phyloP scores from a whole-genome alignment of 2,888 invertebrate genomes.

The Agrochola macilenta region DNA sequence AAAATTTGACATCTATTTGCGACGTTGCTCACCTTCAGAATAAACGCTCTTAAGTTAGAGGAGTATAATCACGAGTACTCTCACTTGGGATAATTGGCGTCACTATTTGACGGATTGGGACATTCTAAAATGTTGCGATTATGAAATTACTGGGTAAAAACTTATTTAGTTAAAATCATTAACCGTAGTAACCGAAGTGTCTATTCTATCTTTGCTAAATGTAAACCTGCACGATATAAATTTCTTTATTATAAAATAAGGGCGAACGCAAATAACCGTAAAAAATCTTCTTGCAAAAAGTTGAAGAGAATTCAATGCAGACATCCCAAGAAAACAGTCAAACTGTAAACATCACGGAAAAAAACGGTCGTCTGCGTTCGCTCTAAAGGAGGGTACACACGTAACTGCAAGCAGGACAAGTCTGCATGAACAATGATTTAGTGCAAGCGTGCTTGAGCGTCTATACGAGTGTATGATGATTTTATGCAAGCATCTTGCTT shows the following conservation, averaged over 20 bases:
- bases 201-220: slow-evolving; percentile 15
- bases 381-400: too few relatives aligned
- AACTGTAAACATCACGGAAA: not conserved
- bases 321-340: not conserved
- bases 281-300: not conserved
- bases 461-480: too few relatives aligned
- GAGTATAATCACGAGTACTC: not conserved
- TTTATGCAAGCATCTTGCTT: too few relatives aligned
- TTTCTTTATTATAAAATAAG: not conserved
- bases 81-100: slow-evolving; percentile 7
- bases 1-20: too few relatives aligned
- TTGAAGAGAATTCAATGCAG: not conserved
- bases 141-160: not conserved
- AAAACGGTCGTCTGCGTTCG: slow-evolving; percentile 12
- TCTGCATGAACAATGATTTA: too few relatives aligned
- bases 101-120: slow-evolving; percentile 27
- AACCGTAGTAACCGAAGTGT: not conserved
- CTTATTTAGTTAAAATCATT: not conserved
- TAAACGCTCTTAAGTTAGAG: too few relatives aligned
- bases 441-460: too few relatives aligned
- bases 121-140: not conserved
- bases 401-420: too few relatives aligned
- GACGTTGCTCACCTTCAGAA: too few relatives aligned
- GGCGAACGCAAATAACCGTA: not conserved
- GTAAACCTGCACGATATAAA: slow-evolving; percentile 4